Conservation (phyloP, 2,113 vertebrate species). For the Lepus timidus region DNA sequence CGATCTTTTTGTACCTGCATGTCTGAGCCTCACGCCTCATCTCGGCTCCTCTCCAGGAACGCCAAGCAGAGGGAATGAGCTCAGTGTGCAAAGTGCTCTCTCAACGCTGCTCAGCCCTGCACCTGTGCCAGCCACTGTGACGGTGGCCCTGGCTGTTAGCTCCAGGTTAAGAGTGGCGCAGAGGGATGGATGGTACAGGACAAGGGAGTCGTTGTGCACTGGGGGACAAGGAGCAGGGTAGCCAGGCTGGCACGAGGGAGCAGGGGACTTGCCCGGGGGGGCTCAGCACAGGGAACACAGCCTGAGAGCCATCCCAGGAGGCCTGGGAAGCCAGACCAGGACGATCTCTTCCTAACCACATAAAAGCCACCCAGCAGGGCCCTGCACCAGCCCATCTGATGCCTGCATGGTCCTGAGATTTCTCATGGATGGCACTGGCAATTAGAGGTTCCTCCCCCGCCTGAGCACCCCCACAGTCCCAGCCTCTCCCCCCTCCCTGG, state of each 20-base stretch:
- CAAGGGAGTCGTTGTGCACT: not conserved
- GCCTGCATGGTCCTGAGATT: not conserved
- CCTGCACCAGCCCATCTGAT: constrained; percentile 68
- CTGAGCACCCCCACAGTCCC: not conserved
- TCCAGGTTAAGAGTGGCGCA: not conserved
- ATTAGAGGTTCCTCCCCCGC: constrained; percentile 65
- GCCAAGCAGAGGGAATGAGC: not conserved
- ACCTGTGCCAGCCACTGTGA: not conserved
- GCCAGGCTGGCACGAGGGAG: not conserved
- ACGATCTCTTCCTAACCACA: constrained; percentile 64
- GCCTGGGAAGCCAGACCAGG: constrained; percentile 31
- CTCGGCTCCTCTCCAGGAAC: not conserved
- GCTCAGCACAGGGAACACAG: not conserved
- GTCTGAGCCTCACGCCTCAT: not conserved
- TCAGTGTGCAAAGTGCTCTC: not conserved
- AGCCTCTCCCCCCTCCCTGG: not conserved
- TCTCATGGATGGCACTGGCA: constrained; percentile 59
- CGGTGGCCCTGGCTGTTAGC: not conserved
- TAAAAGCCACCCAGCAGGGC: constrained; percentile 56
- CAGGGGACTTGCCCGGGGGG: too few species aligned
- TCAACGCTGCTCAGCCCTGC: not conserved
- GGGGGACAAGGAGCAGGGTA: not conserved
- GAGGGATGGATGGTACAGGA: not conserved
- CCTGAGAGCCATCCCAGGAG: not conserved
- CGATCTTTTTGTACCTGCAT: too few species aligned